Evolutionary conservation across 2,888 invertebrate species (phyloP), one percentile per base, ranked within the genome.

Genomic region (Parnassius orleans): DNA sequence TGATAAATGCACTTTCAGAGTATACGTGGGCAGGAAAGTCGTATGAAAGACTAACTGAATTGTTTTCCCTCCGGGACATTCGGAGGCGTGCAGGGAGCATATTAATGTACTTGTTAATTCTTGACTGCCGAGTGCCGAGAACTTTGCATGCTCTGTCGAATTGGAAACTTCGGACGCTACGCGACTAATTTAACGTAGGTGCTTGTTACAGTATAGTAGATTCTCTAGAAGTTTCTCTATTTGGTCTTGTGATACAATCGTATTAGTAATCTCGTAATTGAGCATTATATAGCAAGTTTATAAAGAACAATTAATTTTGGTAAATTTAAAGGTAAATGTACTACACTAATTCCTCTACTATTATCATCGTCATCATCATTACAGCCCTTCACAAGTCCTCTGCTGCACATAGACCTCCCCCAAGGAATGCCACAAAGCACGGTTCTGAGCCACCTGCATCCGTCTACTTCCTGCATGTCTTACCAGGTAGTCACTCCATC

Each of bases 51-150:
- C 63, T 66, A 55, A 53, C 61, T 60, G 58, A 59, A 61, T 63
- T 69, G 65, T 73, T 64, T 68, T 61, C 66, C 65, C 69, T 56
- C 54, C 56, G 67, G 69, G 71, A 68, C 57, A 60, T 61, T 60
- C 66, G 69, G 71, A 68, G 56, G 62, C 61, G 66, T 57, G 66
- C 63, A 33, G 0, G 59, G 58, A 67, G 63, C 56, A 57, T 63
- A 63, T 76, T 76, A 78, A 76, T 75, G 75, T 72, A 68, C 68
- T 69, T 69, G 75, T 74, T 79, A 78, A 79, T 80, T 75, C 71
- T 64, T 67, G 65, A 69, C 71, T 66, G 58, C 58, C 59, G 48
- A 33, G 65, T 55, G 57, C 57, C 60, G 41, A 59, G 24, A 72
- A 72, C 69, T 72, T 72, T 62, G 65, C 56, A 60, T 67, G 64